Evolutionary conservation across 2,113 vertebrate genomes (phyloP).

Genomic region (Cyprinodon tularosa): DNA sequence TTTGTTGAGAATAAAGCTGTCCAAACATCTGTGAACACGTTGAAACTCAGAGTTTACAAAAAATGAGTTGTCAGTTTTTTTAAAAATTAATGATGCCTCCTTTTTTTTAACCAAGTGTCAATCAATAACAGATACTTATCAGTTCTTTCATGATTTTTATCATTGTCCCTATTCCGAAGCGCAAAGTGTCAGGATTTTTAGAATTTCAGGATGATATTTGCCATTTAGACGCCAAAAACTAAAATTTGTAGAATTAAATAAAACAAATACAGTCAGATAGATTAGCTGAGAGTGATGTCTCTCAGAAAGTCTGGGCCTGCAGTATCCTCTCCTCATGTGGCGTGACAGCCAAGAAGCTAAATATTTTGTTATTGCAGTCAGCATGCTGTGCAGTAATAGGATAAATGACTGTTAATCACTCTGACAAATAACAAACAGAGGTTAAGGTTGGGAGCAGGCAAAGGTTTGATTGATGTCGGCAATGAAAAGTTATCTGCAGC

Average conservation of each 20-base stretch:
- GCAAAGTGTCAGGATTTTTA: conserved; percentile 11
- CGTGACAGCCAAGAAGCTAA: conserved; percentile 59
- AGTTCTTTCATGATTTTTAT: conserved; percentile 27
- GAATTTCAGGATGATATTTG: neutral
- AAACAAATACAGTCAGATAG: conserved; percentile 20
- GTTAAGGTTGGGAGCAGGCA: conserved; percentile 46
- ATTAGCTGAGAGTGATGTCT: conserved; percentile 38
- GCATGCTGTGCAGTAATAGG: conserved; percentile 57
- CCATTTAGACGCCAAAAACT: neutral
- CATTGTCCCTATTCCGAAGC: neutral
- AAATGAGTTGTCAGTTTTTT: too few relatives aligned
- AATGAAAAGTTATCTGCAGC: conserved; percentile 44
- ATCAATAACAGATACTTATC: conserved; percentile 36
- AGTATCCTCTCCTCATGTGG: conserved; percentile 41
- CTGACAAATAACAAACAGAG: conserved; percentile 69
- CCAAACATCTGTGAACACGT: too few relatives aligned
- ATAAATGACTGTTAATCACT: conserved; percentile 74
- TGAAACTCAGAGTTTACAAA: too few relatives aligned
- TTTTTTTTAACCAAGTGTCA: conserved; percentile 12
- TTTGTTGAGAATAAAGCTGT: neutral
- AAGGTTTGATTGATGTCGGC: conserved; percentile 54
- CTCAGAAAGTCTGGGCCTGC: conserved; percentile 30
- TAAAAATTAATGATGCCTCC: too few relatives aligned
- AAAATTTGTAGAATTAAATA: neutral
- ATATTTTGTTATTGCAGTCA: conserved; percentile 60